Base-by-base conservation (phyloP, 2,797 vertebrate species). In the Sebastiscus tertius region DNA sequence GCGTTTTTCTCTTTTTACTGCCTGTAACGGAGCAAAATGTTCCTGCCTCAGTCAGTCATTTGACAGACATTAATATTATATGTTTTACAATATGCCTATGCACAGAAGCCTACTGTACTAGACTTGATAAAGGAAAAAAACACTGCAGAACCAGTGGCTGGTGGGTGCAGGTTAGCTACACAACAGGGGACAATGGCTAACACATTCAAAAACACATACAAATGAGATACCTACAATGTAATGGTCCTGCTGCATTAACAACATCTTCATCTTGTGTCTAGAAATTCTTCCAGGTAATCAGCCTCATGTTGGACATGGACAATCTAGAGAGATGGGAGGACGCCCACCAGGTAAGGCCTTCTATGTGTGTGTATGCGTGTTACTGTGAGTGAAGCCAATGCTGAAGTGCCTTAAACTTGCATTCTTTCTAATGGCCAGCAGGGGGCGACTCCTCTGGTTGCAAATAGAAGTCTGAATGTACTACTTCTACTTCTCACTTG, bases 221-320 rank as follows among this genome's bases (percentile, higher is more conserved):
- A 62, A 29, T 18, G 3, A 63, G 24, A 29, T 39, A 20, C 39
- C 39, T 1, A 54, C 2, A 61, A 27, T 18, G 2, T 2, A 13
- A 16, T 18, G 14, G 46, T 14, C 5, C 7, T 49, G 7, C 22
- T 66, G 64, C 10, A 10, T 72, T 80, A 64, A 79, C 33, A 58
- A 39, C 46, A 3, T 75, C 26, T 82, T 64, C 24, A 1, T 79
- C 33, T 79, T 86, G 20, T 80, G 24, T 90, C 12, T 92, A 99
- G 98, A 98, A 97, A 95, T 99, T 99, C 94, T 99, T 99, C 96
- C 98, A 99, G 96, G 97, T 99, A 91, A 94, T 99, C 93, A 99
- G 98, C 92, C 96, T 96, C 93, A 99, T 99, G 97, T 97, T 99
- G 96, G 98, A 99, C 11, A 96, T 96, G 5, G 97, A 99, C 90